Evolutionary conservation across 2,888 invertebrate species (phyloP).

Genomic region (Oscheius sp.): DNA sequence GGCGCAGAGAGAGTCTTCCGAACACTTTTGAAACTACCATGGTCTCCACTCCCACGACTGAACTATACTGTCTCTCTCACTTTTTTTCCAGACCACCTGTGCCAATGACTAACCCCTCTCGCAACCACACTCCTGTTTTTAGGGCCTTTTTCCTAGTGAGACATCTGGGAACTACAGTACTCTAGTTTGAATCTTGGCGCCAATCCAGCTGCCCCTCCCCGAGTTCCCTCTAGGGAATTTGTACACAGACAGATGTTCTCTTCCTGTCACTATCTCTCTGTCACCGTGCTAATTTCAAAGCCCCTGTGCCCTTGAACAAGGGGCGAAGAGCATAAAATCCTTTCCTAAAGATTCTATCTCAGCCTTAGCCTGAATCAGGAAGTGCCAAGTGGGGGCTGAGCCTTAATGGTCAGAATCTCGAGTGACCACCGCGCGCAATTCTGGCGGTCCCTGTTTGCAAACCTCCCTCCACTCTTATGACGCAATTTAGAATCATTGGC

Average conservation of each 20-base stretch:
- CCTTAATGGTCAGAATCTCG: slow-evolving; percentile 25
- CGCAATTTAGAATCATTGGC: background rate
- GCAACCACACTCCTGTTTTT: background rate
- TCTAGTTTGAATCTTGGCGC: background rate
- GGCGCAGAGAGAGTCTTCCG: background rate
- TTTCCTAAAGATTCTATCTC: background rate
- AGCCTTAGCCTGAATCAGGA: background rate
- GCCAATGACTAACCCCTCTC: too few relatives aligned
- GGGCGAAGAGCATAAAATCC: background rate
- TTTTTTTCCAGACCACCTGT: too few relatives aligned
- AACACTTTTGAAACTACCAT: too few relatives aligned
- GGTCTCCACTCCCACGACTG: too few relatives aligned
- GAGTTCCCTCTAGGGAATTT: background rate
- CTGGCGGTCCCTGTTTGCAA: background rate
- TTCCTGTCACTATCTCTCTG: background rate
- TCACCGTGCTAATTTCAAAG: background rate
- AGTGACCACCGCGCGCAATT: slow-evolving; percentile 4
- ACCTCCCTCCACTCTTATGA: background rate
- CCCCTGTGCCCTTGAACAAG: background rate
- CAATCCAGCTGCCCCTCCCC: background rate
- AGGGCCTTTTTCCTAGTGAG: background rate
- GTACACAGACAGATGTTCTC: background rate
- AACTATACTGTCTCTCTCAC: too few relatives aligned
- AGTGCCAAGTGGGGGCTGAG: slow-evolving; percentile 7
- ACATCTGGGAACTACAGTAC: background rate